Conservation (phyloP, 2,113 vertebrate genomes). For the Balaeniceps rex region DNA sequence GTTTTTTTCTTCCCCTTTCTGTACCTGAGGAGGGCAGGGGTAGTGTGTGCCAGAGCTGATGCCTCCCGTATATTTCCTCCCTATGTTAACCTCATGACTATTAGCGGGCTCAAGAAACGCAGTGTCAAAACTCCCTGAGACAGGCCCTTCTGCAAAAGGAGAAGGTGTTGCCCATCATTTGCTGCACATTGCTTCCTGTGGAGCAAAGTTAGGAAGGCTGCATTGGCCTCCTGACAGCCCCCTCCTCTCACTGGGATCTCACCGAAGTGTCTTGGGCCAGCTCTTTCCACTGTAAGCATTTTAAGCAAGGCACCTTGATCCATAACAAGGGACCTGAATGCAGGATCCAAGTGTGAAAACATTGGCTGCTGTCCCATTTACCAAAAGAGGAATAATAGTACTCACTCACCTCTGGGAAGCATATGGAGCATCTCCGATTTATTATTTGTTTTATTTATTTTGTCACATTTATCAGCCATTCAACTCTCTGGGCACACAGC, state of each 20-base stretch:
- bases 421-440: neutral
- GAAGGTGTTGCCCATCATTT: neutral
- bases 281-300: neutral
- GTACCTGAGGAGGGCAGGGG: neutral
- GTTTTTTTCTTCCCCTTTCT: neutral
- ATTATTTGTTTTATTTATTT: conserved; percentile 62
- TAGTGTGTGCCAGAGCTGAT: neutral
- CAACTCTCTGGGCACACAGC: conserved; percentile 6
- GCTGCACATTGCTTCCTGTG: neutral
- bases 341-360: conserved; percentile 3
- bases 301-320: neutral
- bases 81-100: neutral
- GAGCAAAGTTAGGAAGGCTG: neutral
- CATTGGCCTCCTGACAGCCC: neutral
- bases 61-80: neutral
- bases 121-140: neutral
- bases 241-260: neutral
- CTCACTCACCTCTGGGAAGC: conserved; percentile 11
- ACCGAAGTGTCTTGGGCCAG: neutral
- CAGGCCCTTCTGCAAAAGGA: neutral
- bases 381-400: conserved; percentile 9
- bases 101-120: neutral
- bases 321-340: neutral
- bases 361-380: neutral
- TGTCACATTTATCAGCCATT: conserved; percentile 54